These are phyloP conservation scores for Aurelia aurita DNA, from an alignment of 30 jellyfish, hydroid and myxozoan species.

Conservation along the genomic window DNA sequence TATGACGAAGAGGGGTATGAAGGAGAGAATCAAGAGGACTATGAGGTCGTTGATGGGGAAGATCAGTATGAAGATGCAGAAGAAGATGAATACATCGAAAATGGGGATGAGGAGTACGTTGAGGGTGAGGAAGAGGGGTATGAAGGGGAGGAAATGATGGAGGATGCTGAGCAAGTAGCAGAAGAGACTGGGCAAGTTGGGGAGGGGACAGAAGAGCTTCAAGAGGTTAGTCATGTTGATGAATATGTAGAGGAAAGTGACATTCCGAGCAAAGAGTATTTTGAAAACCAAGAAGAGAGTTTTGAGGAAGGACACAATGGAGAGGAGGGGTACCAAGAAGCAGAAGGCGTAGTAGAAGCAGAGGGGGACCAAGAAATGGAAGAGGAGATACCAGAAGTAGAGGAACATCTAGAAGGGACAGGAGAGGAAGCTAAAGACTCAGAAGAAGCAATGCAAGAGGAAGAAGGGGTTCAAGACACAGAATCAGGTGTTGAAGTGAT, in stretches of 20 bases:
- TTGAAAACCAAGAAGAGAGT: conserved; percentile 7
- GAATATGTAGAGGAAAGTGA: background rate
- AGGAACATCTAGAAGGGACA: background rate
- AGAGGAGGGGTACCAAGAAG: conserved; percentile 13
- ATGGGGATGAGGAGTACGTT: conserved; percentile 22
- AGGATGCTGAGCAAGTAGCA: conserved; percentile 17
- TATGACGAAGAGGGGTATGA: conserved; percentile 10
- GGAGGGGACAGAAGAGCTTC: too few species aligned
- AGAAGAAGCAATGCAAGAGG: conserved; percentile 6
- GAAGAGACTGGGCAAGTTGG: conserved; percentile 32
- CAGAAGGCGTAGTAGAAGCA: background rate
- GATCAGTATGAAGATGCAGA: conserved; percentile 45
- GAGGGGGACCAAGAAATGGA: conserved; percentile 3
- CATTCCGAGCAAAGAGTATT: background rate
- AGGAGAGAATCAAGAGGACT: conserved; percentile 24
- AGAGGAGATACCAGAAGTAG: conserved; percentile 19
- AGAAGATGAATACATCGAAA: conserved; percentile 6
- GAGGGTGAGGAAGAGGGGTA: conserved; percentile 10
- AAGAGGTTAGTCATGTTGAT: background rate
- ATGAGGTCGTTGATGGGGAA: conserved; percentile 18
- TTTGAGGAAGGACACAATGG: conserved; percentile 4
- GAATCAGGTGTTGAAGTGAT: too few species aligned
- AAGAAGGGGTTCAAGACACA: background rate
- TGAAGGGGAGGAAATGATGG: conserved; percentile 11
- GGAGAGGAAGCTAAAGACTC: background rate